Percentiles rank a stretch among this genome's conserved stretches.
These are phyloP conservation scores for Kobus ellipsiprymnus DNA, from an alignment of 2,113 vertebrate species.

Conservation along the genomic window DNA sequence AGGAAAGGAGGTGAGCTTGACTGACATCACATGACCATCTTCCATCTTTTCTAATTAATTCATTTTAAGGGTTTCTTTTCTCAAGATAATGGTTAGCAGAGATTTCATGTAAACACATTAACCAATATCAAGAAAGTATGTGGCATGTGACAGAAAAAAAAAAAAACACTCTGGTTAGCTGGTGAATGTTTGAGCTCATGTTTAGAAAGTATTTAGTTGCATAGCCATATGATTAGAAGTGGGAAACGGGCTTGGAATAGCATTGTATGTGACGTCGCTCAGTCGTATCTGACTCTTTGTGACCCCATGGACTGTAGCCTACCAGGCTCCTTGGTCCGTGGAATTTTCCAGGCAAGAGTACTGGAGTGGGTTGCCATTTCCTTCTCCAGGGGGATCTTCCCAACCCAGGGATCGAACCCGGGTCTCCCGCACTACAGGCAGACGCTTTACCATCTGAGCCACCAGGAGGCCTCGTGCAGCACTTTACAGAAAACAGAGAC, in stretches of 20 bases:
- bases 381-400: too few relatives aligned
- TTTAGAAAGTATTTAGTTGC: background rate
- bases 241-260: background rate
- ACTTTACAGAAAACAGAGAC: background rate
- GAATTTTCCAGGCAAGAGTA: too few relatives aligned
- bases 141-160: background rate
- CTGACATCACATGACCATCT: background rate
- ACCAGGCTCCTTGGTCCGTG: too few relatives aligned
- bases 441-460: too few relatives aligned
- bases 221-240: background rate
- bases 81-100: background rate
- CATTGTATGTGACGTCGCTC: background rate
- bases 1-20: background rate
- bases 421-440: too few relatives aligned
- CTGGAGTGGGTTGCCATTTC: too few relatives aligned
- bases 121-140: background rate
- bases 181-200: background rate
- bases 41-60: background rate
- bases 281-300: fast-evolving
- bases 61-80: background rate
- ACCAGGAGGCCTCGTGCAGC: background rate
- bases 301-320: too few relatives aligned
- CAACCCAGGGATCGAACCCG: too few relatives aligned
- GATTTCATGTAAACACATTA: background rate
- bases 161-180: background rate